Percentiles rank a stretch among this genome's conserved stretches.
Conservation (phyloP, 2,888 invertebrate species). For the Andrena bucephala region DNA sequence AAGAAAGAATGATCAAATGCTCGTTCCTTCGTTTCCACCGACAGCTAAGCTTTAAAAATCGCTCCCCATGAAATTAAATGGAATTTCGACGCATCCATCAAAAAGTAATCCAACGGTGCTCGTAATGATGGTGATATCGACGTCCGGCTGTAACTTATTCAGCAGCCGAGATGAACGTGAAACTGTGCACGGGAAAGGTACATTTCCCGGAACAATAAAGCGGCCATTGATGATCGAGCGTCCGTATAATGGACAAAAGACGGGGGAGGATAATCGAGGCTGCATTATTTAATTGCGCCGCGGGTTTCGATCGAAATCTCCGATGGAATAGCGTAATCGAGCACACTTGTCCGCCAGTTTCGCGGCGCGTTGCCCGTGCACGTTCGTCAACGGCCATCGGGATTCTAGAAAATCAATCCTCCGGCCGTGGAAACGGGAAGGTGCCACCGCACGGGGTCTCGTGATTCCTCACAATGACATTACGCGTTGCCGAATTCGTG, state of each 20-base stretch:
- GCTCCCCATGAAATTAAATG: slow-evolving; percentile 5
- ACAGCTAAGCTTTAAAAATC: background rate
- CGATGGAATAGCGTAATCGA: slow-evolving; percentile 3
- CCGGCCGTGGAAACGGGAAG: background rate
- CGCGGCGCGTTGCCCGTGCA: background rate
- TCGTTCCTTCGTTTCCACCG: background rate
- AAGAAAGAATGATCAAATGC: background rate
- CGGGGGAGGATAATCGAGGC: slow-evolving; percentile 19
- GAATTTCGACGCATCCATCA: slow-evolving; percentile 8
- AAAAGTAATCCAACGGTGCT: background rate
- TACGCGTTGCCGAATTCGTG: background rate
- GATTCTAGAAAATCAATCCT: slow-evolving; percentile 9
- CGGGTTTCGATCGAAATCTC: slow-evolving; percentile 8
- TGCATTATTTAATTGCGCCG: slow-evolving; percentile 36
- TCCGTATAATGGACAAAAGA: slow-evolving; percentile 12
- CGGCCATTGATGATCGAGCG: slow-evolving; percentile 6
- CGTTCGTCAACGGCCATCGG: background rate
- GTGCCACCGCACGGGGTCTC: background rate
- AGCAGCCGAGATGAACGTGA: slow-evolving; percentile 14
- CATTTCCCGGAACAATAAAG: slow-evolving; percentile 15
- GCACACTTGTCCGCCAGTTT: background rate
- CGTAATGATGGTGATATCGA: slow-evolving; percentile 5
- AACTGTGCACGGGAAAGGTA: slow-evolving; percentile 12
- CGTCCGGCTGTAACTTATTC: slow-evolving; percentile 23
- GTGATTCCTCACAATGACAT: background rate